Base-by-base conservation (phyloP, 2,888 invertebrate genomes). In the Stenodera caucasica region DNA sequence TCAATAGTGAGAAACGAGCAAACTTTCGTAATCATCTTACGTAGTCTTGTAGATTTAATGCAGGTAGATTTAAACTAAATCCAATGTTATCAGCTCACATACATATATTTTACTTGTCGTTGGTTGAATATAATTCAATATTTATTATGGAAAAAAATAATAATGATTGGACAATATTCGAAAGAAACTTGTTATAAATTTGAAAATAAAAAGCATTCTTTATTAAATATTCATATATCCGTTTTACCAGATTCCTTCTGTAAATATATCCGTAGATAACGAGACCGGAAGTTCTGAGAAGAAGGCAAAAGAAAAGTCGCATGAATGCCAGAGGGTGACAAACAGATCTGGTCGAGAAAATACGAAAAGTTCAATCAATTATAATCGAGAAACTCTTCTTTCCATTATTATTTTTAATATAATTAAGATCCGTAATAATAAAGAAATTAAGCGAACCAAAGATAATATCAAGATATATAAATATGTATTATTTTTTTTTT, bases 11-110 rank as follows among this genome's bases (percentile, higher is more conserved):
- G 69, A 71, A 75, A 78, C 74, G 77, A 73, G 73, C 71, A 73
- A 78, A 78, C 72, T 78, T 78, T 75, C 72, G 75, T 77, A 77
- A 78, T 78, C 77, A 75, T 75, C 75, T 75, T 74, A 73, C 70
- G 71, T 69, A 70, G 68, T 65, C 63, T 45, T 60, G 58, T 64
- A 64, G 67, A 70, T 73, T 74, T 75, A 74, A 73, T 72, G 73
- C 74, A 76, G 74, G 75, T 76, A 67, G 71, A 72, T 72, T 69
- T 60, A 60, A 53, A 63, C 59, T 57, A 66, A 70, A 72, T 68
- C 66, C 64, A 45, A 59, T 68, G 65, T 70, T 71, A 71, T 71
- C 70, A 67, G 64, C 68, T 66, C 65, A 67, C 65, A 65, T 67
- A 67, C 65, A 65, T 67, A 67, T 66, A 71, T 69, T 67, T 67